Conservation (phyloP, 30 jellyfish, hydroid and myxozoan species). For the Pelagia noctiluca region DNA sequence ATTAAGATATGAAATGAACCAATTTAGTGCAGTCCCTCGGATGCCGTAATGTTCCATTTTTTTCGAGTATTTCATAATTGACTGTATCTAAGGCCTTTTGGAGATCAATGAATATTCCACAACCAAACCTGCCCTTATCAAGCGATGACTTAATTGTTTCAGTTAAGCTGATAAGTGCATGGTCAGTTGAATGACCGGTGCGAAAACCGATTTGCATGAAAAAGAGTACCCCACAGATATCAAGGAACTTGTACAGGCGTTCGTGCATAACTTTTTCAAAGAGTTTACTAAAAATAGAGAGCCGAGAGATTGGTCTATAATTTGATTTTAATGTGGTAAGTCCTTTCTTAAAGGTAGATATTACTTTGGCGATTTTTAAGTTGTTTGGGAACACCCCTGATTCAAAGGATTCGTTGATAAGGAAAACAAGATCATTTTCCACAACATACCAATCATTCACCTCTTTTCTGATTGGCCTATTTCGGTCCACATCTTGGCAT, state of each 20-base stretch:
- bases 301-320: slow-evolving; percentile 23
- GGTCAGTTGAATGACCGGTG: too few relatives aligned
- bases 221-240: slow-evolving; percentile 16
- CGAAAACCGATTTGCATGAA: slow-evolving; percentile 10
- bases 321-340: too few relatives aligned
- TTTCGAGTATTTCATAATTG: slow-evolving; percentile 21
- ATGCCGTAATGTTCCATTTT: slow-evolving; percentile 54
- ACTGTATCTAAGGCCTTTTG: too few relatives aligned
- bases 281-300: slow-evolving; percentile 26
- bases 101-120: slow-evolving; percentile 57
- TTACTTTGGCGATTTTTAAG: slow-evolving; percentile 3
- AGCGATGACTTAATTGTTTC: slow-evolving; percentile 17
- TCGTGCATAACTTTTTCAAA: slow-evolving; percentile 41
- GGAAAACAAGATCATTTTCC: slow-evolving; percentile 26
- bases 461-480: too few relatives aligned
- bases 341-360: too few relatives aligned
- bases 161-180: too few relatives aligned
- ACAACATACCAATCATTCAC: too few relatives aligned
- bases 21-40: slow-evolving; percentile 50
- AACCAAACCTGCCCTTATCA: slow-evolving; percentile 21
- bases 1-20: slow-evolving; percentile 54
- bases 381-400: slow-evolving; percentile 45
- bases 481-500: too few relatives aligned
- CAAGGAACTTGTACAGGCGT: slow-evolving; percentile 33
- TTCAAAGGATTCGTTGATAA: slow-evolving; percentile 49